Base-by-base conservation (phyloP, 2,888 invertebrate genomes). In the Sminthurinus aureus region DNA sequence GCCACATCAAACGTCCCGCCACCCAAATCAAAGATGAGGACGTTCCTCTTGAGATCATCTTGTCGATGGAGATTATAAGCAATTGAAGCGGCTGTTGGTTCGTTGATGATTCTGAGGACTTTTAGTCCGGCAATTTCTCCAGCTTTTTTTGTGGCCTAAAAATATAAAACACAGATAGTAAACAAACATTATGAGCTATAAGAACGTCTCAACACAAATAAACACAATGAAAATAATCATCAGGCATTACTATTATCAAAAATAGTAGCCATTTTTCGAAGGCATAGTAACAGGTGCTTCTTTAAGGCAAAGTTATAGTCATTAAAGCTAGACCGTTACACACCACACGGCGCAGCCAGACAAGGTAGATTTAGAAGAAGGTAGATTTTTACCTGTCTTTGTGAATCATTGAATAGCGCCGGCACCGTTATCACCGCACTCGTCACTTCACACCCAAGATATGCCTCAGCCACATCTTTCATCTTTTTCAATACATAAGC, bases 391-490 rank as follows among this genome's bases (percentile, higher is more conserved):
- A n/a, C n/a, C 89, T 94, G 93, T 4, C 93, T 90, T 89, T 94
- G 93, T 0, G 92, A 91, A 89, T 93, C 93, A 89, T 93, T 93
- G 90, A 94, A 94, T 90, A 95, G 95, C 11, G 96, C 96, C 4
- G 95, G 95, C 2, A 74, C 74, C 13, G 95, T 95, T 88, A 95
- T 91, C 0, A 95, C 95, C 0, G 95, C 95, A 89, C 95, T 94
- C 18, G 91, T 92, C 85, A 97, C 94, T 67, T 93, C 92, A 89
- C 94, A 93, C 85, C 98, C 98, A 87, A 96, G 92, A 90, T 94
- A 96, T 0, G 95, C 95, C 91, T 96, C 96, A 67, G 96, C 96
- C 79, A 95, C 95, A 91, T 96, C 95, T 93, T 96, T 96, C 97
- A 97, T 97, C 90, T 97, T 97, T 51, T 93, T 94, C 85, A 98